Evolutionary conservation across 2,888 invertebrate species (phyloP).

Genomic region (Platycheirus rosarum): DNA sequence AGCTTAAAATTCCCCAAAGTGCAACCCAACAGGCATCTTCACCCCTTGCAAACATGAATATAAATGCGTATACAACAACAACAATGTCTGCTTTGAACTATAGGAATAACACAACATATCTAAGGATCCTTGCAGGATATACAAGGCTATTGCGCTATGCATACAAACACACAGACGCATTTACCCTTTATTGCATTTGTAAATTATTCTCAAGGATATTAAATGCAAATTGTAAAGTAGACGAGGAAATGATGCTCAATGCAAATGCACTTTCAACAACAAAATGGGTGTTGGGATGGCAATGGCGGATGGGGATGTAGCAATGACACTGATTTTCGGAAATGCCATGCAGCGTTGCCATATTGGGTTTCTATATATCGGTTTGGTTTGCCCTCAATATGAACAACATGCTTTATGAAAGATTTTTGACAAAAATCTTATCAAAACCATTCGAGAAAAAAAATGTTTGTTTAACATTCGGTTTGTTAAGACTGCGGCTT

Average conservation of each 20-base stretch:
- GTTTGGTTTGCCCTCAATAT: too few relatives aligned
- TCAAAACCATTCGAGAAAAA: too few relatives aligned
- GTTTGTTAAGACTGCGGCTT: too few relatives aligned
- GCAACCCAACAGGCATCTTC: conserved; percentile 48
- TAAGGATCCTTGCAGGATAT: conserved; percentile 23
- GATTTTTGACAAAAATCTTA: too few relatives aligned
- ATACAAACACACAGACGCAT: conserved; percentile 79
- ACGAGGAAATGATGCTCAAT: conserved; percentile 75
- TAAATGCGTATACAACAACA: conserved; percentile 37
- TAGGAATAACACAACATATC: neutral
- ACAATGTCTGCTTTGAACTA: conserved; percentile 23
- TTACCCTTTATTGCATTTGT: conserved; percentile 83
- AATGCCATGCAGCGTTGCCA: conserved; percentile 2
- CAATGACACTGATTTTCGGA: conserved; percentile 56
- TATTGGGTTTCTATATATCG: too few relatives aligned
- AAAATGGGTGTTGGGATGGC: neutral
- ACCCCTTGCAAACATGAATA: conserved; percentile 42
- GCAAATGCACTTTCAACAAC: conserved; percentile 55
- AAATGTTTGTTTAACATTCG: too few relatives aligned
- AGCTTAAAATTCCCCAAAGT: conserved; percentile 67
- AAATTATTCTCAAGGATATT: conserved; percentile 83
- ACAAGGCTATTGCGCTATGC: conserved; percentile 9
- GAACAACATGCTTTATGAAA: too few relatives aligned
- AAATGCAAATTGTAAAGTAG: conserved; percentile 80
- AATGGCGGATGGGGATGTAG: neutral